A percentile compares a stretch with the other conserved stretches of the same genome.
These are phyloP conservation scores for Dryobates pubescens DNA, from an alignment of 2,797 vertebrate species.

Conservation along the genomic window DNA sequence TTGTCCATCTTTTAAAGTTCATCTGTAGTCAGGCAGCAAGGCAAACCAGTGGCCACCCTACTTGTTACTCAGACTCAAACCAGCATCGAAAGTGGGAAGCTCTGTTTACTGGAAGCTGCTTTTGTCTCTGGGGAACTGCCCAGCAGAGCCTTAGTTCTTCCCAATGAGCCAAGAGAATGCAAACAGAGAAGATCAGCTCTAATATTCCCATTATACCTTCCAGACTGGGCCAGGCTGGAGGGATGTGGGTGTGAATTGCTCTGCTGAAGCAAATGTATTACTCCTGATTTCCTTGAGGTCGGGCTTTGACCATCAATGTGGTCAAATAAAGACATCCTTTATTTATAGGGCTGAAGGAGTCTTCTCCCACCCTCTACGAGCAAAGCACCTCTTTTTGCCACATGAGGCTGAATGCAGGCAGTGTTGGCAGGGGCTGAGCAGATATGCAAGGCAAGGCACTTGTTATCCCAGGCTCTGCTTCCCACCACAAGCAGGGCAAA, in stretches of 20 bases:
- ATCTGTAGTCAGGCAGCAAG: neutral
- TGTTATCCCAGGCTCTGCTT: neutral
- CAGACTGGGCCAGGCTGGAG: neutral
- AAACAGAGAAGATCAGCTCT: neutral
- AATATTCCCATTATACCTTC: neutral
- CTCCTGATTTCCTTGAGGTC: neutral
- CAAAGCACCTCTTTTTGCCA: constrained; percentile 43
- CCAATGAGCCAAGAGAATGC: neutral
- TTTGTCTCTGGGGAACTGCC: neutral
- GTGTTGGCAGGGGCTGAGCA: neutral
- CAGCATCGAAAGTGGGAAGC: neutral
- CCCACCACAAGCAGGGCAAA: neutral
- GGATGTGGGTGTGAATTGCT: neutral
- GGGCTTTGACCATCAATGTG: neutral
- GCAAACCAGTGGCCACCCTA: neutral
- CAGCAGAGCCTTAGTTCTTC: neutral
- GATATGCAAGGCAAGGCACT: neutral
- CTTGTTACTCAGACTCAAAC: neutral
- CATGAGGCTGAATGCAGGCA: neutral
- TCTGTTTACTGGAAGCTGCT: neutral
- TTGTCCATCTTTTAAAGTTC: neutral
- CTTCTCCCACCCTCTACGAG: neutral
- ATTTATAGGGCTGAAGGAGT: neutral
- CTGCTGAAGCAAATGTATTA: neutral
- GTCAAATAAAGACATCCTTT: neutral